These are phyloP conservation scores for Pterocles gutturalis DNA, from an alignment of 2,113 vertebrate genomes.

Conservation along the genomic window DNA sequence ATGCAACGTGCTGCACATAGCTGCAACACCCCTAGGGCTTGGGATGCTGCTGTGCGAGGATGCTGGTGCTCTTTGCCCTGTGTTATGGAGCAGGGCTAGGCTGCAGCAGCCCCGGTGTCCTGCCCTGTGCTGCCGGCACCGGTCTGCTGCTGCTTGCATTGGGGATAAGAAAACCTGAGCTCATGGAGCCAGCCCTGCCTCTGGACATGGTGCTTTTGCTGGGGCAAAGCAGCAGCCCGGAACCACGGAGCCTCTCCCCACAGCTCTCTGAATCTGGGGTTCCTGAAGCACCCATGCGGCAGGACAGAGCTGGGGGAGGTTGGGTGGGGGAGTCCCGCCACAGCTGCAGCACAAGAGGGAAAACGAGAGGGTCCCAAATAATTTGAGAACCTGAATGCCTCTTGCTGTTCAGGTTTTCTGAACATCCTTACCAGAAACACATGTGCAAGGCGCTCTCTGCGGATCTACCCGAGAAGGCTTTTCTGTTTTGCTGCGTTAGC, in stretches of 20 bases:
- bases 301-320: not conserved
- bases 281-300: not conserved
- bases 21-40: not conserved
- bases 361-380: conserved; percentile 26
- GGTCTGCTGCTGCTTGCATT: not conserved
- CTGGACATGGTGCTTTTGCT: not conserved
- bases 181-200: not conserved
- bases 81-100: fast-evolving
- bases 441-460: conserved; percentile 55
- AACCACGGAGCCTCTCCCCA: fast-evolving
- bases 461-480: conserved; percentile 59
- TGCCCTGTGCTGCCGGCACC: not conserved
- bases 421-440: conserved; percentile 70
- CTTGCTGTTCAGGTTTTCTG: conserved; percentile 51
- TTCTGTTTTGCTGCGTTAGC: conserved; percentile 69
- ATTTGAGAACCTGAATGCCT: conserved; percentile 52
- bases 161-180: not conserved
- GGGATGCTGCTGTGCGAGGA: not conserved
- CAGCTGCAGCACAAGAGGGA: not conserved
- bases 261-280: fast-evolving
- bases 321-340: not conserved
- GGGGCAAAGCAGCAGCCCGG: not conserved
- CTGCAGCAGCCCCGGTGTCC: not conserved
- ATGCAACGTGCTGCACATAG: fast-evolving
- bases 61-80: not conserved